phyloP scores from a whole-genome alignment of 2,797 vertebrate genomes.

The Tragelaphus eurycerus region DNA sequence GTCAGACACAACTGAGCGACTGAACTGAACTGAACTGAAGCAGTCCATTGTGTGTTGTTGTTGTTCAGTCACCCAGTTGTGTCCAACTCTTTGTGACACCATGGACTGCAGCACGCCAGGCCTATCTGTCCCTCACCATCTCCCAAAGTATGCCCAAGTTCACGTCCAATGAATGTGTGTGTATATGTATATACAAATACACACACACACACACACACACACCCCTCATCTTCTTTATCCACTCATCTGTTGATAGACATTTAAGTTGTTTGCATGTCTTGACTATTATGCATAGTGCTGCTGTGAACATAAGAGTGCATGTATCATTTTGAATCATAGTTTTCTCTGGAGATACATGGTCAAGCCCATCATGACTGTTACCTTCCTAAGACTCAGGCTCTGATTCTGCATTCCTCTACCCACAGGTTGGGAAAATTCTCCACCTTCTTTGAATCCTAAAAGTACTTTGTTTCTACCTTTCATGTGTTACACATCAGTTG shows the following conservation, averaged over 20 bases:
- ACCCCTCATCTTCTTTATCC: background rate
- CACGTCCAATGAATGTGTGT: background rate
- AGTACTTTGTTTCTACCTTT: background rate
- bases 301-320: background rate
- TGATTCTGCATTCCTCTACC: background rate
- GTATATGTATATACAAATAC: background rate
- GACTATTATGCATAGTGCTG: background rate
- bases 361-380: background rate
- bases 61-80: background rate
- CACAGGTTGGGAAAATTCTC: background rate
- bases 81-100: accelerated
- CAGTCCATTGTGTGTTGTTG: background rate
- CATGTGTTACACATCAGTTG: background rate
- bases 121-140: background rate
- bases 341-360: background rate
- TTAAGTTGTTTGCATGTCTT: background rate
- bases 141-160: background rate
- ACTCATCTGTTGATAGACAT: background rate
- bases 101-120: background rate
- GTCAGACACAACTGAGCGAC: too few relatives aligned
- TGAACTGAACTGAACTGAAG: background rate
- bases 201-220: too few relatives aligned
- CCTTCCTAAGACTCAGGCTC: background rate
- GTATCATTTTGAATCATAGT: background rate
- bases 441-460: background rate